These are phyloP conservation scores for Acrobeloides nanus DNA, from an alignment of 2,888 invertebrate species.

Conservation along the genomic window DNA sequence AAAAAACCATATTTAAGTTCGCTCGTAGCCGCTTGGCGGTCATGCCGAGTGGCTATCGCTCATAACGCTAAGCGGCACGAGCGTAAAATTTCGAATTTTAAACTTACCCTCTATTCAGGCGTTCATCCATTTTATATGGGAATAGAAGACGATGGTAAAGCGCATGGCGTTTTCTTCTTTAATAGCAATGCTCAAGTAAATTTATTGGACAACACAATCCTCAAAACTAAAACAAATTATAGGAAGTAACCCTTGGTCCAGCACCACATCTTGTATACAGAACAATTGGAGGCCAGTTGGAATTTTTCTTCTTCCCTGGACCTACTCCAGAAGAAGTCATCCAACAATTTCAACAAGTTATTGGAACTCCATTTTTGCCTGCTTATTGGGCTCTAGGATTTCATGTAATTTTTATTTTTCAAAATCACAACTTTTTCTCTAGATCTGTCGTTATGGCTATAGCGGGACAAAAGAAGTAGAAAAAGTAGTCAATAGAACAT, in stretches of 20 bases:
- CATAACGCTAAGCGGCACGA: too few relatives aligned
- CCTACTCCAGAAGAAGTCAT: slow-evolving; percentile 53
- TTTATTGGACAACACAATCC: too few relatives aligned
- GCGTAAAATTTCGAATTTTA: too few relatives aligned
- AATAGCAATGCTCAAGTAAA: slow-evolving; percentile 47
- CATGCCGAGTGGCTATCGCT: too few relatives aligned
- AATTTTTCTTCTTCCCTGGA: slow-evolving; percentile 55
- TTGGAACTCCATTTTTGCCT: slow-evolving; percentile 45
- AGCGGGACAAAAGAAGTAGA: slow-evolving; percentile 33
- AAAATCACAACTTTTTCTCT: not conserved
- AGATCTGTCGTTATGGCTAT: slow-evolving; percentile 45
- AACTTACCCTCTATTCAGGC: too few relatives aligned
- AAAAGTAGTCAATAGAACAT: slow-evolving; percentile 46
- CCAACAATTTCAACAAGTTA: slow-evolving; percentile 43
- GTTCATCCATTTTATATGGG: slow-evolving; percentile 49
- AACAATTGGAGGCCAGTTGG: slow-evolving; percentile 54
- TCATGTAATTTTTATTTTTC: slow-evolving; percentile 28
- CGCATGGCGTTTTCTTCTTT: slow-evolving; percentile 46
- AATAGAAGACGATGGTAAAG: slow-evolving; percentile 43
- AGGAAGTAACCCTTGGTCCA: slow-evolving; percentile 40
- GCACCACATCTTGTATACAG: slow-evolving; percentile 66
- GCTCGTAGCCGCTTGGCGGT: not conserved
- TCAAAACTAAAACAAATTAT: too few relatives aligned
- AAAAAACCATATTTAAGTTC: not conserved
- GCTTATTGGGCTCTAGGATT: slow-evolving; percentile 54